Evolutionary conservation across 2,888 invertebrate species (phyloP), one percentile per base, ranked within the genome.

Genomic region (Plusia festucae): DNA sequence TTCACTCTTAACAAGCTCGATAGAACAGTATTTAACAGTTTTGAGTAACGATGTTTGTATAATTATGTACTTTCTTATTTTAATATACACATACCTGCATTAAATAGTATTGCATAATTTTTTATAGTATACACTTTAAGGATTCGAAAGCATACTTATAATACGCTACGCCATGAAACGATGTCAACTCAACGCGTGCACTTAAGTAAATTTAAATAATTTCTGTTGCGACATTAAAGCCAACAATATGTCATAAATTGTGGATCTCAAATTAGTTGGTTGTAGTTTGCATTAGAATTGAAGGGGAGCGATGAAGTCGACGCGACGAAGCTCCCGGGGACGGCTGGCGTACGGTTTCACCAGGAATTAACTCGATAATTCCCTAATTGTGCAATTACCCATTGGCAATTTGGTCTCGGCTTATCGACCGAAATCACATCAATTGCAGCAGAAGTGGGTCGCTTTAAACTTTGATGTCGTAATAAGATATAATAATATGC

Each of bases 281-380:
- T 72, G 82, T 78, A 90, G 89, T 93, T 92, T 89, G 90, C 91
- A 92, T 93, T 89, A 92, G 89, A 92, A 91, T 89, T 82, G 86
- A 74, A 70, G 70, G 68, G 81, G 81, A 70, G 82, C 60, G 34
- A 53, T 52, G 75, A 82, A 82, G 81, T 79, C 72, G 76, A 70
- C 68, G 74, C 78, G 81, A 61, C 72, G 61, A 58, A 65, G n/a
- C 68, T 65, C 46, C 65, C 67, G 67, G 53, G 68, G 69, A 64
- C 81, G 80, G 59, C 76, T 7, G 83, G 91, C 86, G 88, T 91
- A 87, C 87, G 80, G 89, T 93, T 93, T 93, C 94, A 91, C 85
- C 89, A 90, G 88, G 90, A 93, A 93, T 93, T 93, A 93, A 93
- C 90, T 91, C 88, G 92, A 91, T 94, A 93, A 94, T 93, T 87